Evolutionary conservation across 2,888 invertebrate species (phyloP), one percentile per base, ranked within the genome.

Genomic region (Drosophila recens): DNA sequence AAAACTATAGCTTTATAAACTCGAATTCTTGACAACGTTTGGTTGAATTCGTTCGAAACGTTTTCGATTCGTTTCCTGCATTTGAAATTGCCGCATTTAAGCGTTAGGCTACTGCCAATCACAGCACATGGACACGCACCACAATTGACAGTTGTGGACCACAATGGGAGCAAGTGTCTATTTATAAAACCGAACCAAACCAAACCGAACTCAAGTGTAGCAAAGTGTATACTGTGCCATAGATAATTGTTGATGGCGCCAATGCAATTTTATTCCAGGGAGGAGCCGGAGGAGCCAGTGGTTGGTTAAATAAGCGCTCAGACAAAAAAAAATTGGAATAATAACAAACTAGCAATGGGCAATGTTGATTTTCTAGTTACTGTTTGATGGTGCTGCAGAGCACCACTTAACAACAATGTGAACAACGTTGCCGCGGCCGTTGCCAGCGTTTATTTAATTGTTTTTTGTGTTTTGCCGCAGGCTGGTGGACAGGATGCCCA

Each of bases 181-280:
- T 84, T 84, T 84, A 72, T 89, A 89, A 76, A 79, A 75, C 43
- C 54, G 33, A 67, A 66, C 45, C 69, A 36, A 68, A 46, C 52
- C 53, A 54, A 54, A 71, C 48, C 27, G 8, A 36, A 30, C 20
- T 9, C 6, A 17, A 46, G n/a, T 46, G 15, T 23, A 30, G 46
- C 5, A 9, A 30, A 56, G 33, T 34, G 33, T 38, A 56, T 40
- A 58, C 27, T 38, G n/a, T 62, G 70, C 65, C 58, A 67, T 71
- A 69, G 34, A 69, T 80, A 88, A 90, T 90, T 82, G 82, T 67
- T 71, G 79, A 72, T 84, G 90, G 90, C 86, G 88, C 86, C 90
- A 85, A 82, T 61, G 80, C 67, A 67, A 74, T 62, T 66, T 62
- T 13, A 59, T 63, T 36, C 54, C 54, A 56, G 33, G 61, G 52